These are phyloP conservation scores for Saxicola maurus DNA, from an alignment of 2,797 vertebrate genomes.

Conservation along the genomic window DNA sequence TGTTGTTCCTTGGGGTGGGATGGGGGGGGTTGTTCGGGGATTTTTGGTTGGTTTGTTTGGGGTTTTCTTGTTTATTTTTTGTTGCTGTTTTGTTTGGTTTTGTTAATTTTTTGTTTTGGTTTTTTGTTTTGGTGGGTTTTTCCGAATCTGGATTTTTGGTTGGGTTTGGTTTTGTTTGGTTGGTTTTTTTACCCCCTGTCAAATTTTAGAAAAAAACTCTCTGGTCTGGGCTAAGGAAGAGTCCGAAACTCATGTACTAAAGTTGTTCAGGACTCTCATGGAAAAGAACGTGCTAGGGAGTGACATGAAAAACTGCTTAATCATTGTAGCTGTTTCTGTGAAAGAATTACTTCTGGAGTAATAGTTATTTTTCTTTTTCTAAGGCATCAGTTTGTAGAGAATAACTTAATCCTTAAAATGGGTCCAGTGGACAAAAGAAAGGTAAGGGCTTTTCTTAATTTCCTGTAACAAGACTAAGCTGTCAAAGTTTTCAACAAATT, in stretches of 20 bases:
- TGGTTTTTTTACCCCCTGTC: not conserved
- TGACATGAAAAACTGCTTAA: not conserved
- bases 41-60: not conserved
- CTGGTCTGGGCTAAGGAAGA: not conserved
- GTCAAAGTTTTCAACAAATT: not conserved
- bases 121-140: not conserved
- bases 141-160: not conserved
- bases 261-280: not conserved
- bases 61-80: not conserved
- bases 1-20: not conserved
- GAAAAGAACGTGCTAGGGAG: not conserved
- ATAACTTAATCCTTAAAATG: slow-evolving; percentile 99
- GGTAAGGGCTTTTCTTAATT: slow-evolving; percentile 71
- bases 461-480: not conserved
- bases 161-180: not conserved
- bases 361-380: slow-evolving; percentile 9
- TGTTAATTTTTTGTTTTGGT: not conserved
- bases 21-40: not conserved
- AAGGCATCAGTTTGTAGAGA: slow-evolving; percentile 99
- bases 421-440: slow-evolving; percentile 98
- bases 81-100: not conserved
- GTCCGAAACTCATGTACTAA: not conserved
- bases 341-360: not conserved
- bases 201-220: not conserved
- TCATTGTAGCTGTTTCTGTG: not conserved